Evolutionary conservation across 2,888 invertebrate species (phyloP).

Genomic region (Dromius quadrimaculatus): DNA sequence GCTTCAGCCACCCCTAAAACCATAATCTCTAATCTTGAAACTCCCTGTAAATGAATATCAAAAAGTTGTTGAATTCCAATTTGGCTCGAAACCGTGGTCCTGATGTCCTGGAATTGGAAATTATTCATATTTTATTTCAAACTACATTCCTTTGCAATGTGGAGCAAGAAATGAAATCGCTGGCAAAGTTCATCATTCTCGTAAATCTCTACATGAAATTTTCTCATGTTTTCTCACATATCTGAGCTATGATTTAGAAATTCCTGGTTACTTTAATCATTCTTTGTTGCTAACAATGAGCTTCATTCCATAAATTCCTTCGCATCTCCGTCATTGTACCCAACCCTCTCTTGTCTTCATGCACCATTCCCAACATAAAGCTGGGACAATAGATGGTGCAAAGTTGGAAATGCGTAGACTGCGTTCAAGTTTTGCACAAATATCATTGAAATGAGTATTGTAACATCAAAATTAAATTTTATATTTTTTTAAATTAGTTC

Average conservation of each 20-base stretch:
- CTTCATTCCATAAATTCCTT: slow-evolving; percentile 25
- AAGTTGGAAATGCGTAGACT: slow-evolving; percentile 23
- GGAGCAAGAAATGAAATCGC: not conserved
- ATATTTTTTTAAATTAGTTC: too few species aligned
- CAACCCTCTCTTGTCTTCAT: slow-evolving; percentile 19
- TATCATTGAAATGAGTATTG: too few species aligned
- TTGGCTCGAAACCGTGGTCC: too few species aligned
- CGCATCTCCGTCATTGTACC: slow-evolving; percentile 32
- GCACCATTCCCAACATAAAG: slow-evolving; percentile 12
- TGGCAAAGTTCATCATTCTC: not conserved
- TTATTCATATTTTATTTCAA: too few species aligned
- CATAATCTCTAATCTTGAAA: too few species aligned
- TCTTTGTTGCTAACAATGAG: slow-evolving; percentile 30
- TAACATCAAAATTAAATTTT: too few species aligned
- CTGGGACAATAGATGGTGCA: not conserved
- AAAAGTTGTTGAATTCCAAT: too few species aligned
- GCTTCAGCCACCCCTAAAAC: too few species aligned
- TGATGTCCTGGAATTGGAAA: too few species aligned
- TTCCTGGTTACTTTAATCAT: slow-evolving; percentile 27
- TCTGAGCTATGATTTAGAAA: slow-evolving; percentile 10
- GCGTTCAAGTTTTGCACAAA: slow-evolving; percentile 9
- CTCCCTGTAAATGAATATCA: too few species aligned
- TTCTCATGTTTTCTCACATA: slow-evolving; percentile 12
- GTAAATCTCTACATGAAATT: not conserved
- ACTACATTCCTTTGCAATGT: too few species aligned